Base-by-base conservation (phyloP, 2,888 invertebrate genomes). In the Cyclophora albipunctata region DNA sequence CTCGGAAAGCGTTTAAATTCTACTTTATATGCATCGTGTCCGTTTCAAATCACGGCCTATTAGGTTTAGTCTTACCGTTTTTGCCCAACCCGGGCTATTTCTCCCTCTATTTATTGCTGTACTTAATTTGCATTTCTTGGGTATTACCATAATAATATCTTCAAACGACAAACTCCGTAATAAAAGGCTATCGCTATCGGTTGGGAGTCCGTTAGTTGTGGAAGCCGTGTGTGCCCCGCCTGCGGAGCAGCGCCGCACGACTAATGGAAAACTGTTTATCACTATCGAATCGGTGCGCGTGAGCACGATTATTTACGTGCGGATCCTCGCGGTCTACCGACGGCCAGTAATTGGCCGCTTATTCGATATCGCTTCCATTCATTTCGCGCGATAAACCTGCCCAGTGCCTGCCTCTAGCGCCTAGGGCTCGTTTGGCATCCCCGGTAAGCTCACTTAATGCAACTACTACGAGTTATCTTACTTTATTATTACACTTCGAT, bases 191-290 rank as follows among this genome's bases (percentile, higher is more conserved):
- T 77, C 66, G 73, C 51, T 52, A 52, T 58, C 60, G 55, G 52
- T 46, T 70, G 70, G 69, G 62, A 70, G 58, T 70, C 60, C 73
- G 72, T 75, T 74, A 78, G 71, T 65, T 76, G 81, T 76, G 76
- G 74, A 78, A 73, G 81, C 81, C 75, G 75, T 68, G 66, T 56
- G 55, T 52, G 51, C 57, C 55, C 59, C 64, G 66, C 70, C 68
- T 58, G 63, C 63, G 62, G 68, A 64, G 61, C 62, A 55, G 59
- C 52, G 49, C 54, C 57, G 64, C 64, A 66, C 62, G 53, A 64
- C 77, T 78, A 84, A 83, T 84, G 79, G 83, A 79, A 84, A 83
- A 83, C 83, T 78, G 78, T 83, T 84, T 83, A 83, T 84, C 77
- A 77, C 71, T 75, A 78, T 76, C 79, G 61, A 58, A 67, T 69